Base-by-base conservation (phyloP, 2,888 invertebrate species). In the Diaphora mendica region DNA sequence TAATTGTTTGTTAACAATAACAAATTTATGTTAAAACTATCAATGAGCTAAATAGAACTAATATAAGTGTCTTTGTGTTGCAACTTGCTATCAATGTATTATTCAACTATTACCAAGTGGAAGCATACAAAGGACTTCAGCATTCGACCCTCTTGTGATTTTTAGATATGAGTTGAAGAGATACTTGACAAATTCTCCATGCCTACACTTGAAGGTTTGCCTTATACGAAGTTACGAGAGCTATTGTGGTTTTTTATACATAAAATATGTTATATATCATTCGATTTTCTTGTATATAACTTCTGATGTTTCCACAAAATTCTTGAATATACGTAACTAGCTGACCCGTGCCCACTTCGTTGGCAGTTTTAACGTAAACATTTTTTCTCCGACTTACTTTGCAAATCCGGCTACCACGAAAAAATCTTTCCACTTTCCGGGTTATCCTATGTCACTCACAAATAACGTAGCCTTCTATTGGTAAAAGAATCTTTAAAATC, bases 1-100 rank as follows among this genome's bases (percentile, higher is more conserved):
- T 51, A 55, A n/a, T n/a, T 55, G n/a, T 55, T 55, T 55, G 51
- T 23, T 55, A 55, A n/a, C 51, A n/a, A n/a, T 55, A 51, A 51
- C 4, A 20, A 23, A 23, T 23, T 8, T 8, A 23, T 23, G 7
- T 5, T 2, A 51, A 51, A 48, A 48, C 23, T n/a, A 55, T 55
- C 51, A 55, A 55, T n/a, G 8, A n/a, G n/a, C 51, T n/a, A 3
- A 9, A n/a, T 9, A n/a, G n/a, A 55, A 55, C 9, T 55, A 0
- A 55, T n/a, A 55, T 11, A 55, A 55, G 23, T 55, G 11, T n/a
- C 51, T n/a, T 55, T 55, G 23, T 55, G 23, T 55, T 11, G 51
- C 23, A 55, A 55, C 11, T n/a, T 55, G 51, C n/a, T 11, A 55
- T 55, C 2, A 9, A n/a, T 55, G 51, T 9, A 9, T 11, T 55